These are phyloP conservation scores for Poecile atricapillus DNA, from an alignment of 2,113 vertebrate genomes.

Conservation along the genomic window DNA sequence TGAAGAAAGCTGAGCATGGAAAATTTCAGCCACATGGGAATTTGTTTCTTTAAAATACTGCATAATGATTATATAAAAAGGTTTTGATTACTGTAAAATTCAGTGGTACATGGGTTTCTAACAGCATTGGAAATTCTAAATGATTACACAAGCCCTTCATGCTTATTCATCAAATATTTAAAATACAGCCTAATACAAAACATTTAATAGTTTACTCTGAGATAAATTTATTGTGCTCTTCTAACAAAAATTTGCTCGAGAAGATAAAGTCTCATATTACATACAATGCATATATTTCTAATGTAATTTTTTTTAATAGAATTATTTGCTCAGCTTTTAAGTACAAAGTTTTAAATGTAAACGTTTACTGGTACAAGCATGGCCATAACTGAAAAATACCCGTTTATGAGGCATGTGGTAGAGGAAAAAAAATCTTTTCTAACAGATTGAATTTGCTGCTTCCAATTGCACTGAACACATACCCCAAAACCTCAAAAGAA, in stretches of 20 bases:
- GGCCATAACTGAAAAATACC: background rate
- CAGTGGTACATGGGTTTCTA: constrained; percentile 9
- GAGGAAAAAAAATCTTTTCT: background rate
- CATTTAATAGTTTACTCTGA: background rate
- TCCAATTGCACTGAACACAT: background rate
- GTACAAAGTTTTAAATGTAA: background rate
- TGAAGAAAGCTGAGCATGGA: background rate
- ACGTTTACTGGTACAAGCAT: background rate
- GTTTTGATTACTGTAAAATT: constrained; percentile 37
- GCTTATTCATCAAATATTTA: constrained; percentile 41
- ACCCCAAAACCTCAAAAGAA: background rate
- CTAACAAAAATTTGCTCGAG: background rate
- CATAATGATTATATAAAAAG: constrained; percentile 8
- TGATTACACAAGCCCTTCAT: constrained; percentile 27
- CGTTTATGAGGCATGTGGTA: background rate
- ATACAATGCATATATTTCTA: background rate
- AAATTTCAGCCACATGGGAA: background rate
- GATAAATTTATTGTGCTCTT: background rate
- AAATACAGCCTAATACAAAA: background rate
- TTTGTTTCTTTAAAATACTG: constrained; percentile 7
- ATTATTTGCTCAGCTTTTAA: background rate
- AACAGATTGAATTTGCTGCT: background rate
- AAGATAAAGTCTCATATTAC: background rate
- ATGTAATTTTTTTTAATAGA: background rate
- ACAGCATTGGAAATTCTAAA: background rate